phyloP scores from a whole-genome alignment of 1,140 invertebrate species.

The Dolichoris vasculosae region DNA sequence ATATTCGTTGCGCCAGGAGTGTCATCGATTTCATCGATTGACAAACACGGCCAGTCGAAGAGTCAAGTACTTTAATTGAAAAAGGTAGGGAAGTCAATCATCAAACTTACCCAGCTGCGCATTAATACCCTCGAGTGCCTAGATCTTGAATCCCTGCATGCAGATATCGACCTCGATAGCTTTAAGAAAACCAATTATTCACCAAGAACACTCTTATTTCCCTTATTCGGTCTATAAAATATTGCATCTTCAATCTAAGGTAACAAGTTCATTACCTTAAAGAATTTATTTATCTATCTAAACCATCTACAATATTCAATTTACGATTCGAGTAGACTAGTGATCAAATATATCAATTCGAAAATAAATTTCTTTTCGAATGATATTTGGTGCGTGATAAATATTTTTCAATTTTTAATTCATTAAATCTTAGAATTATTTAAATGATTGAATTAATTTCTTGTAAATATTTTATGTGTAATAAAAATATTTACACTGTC shows the following conservation, averaged over 20 bases:
- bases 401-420: background rate
- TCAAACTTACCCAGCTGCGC: background rate
- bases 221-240: background rate
- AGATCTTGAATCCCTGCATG: slow-evolving; percentile 16
- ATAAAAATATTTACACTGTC: background rate
- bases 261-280: background rate
- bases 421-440: background rate
- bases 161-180: slow-evolving; percentile 43
- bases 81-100: slow-evolving; percentile 12
- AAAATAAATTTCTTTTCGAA: background rate
- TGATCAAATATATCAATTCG: too few species aligned
- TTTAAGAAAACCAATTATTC: slow-evolving; percentile 12
- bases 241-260: background rate
- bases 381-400: too few species aligned
- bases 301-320: background rate
- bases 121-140: background rate
- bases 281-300: background rate
- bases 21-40: slow-evolving; percentile 51
- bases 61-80: slow-evolving; percentile 48
- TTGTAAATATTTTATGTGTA: too few species aligned
- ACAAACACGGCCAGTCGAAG: slow-evolving; percentile 36
- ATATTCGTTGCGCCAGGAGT: slow-evolving; percentile 17
- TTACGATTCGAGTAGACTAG: background rate
- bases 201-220: background rate
- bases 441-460: too few species aligned